Base-by-base conservation (phyloP, 2,888 invertebrate species). In the Altica lythri region DNA sequence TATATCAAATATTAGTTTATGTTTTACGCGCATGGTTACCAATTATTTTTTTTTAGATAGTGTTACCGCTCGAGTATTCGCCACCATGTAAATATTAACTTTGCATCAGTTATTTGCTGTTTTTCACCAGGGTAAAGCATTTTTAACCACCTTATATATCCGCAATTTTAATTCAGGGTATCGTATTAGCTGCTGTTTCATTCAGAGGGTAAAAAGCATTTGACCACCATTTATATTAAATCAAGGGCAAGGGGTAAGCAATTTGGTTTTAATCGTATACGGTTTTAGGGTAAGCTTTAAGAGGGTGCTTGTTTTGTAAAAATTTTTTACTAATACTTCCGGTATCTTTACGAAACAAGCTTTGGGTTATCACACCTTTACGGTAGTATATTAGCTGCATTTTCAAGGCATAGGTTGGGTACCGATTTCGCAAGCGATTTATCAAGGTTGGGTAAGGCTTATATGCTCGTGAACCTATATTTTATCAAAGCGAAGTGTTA, bases 401-500 rank as follows among this genome's bases (percentile, higher is more conserved):
- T 43, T 38, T 37, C 58, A 55, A 59, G 57, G 61, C 43, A 42
- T 51, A 29, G 57, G 60, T 51, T 56, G 55, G 37, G 29, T 42
- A 32, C 14, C 14, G 38, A 17, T n/a, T n/a, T n/a, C n/a, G 43
- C 29, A 47, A 38, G 48, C 30, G 47, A 49, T 47, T 50, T 53
- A 57, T 34, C 50, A 56, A 55, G 56, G 59, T 55, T 55, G 53
- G 34, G 9, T 29, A 16, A n/a, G 44, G 38, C 35, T 48, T 48
- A 38, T 55, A 63, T 63, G 67, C 63, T 63, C 61, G 62, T 64
- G 62, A 66, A 66, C 65, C 63, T 51, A 48, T 53, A 53, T 53
- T 58, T 55, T 59, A 54, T 61, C 5, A 16, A 48, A 60, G 59
- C 59, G 55, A 59, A 60, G 64, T 61, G 58, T 55, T 58, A 47